Evolutionary conservation across 1,140 invertebrate genomes (phyloP), one percentile per base, ranked within the genome.

Genomic region (Xylocopa sonorina): DNA sequence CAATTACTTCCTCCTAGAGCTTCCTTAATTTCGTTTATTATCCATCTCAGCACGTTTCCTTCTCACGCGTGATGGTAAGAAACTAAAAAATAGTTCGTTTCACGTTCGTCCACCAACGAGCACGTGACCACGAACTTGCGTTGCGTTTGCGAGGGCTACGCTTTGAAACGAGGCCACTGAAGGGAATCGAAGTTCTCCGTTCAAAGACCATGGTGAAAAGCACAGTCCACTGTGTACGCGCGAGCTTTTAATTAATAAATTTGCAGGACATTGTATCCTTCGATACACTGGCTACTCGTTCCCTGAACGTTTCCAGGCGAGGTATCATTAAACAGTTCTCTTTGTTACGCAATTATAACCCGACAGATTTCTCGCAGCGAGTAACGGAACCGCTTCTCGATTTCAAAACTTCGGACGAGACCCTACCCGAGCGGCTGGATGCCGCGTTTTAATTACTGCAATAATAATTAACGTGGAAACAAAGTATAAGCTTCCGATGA

Each of bases 191-290:
- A 75, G 53, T 50, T 48, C 53, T 53, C 16, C 18, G 12, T 48
- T 5, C 4, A 16, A 1, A 12, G 46, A 46, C n/a, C 27, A 34
- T 34, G n/a, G n/a, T n/a, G n/a, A n/a, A n/a, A n/a, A n/a, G n/a
- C n/a, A n/a, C n/a, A n/a, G n/a, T n/a, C n/a, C n/a, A n/a, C n/a
- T n/a, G n/a, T n/a, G n/a, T n/a, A n/a, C n/a, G n/a, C n/a, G n/a
- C n/a, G n/a, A n/a, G n/a, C n/a, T n/a, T n/a, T 77, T 77, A 68
- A 77, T 77, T 68, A 77, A 77, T 68, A 77, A 68, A 53, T 77
- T 77, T 58, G 27, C 57, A 27, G 27, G 46, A 16, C 34, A 16
- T 55, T 14, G 34, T 18, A 63, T 43, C 32, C 46, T 60, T 60
- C n/a, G 21, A 77, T 74, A 64, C 48, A 74, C 64, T 43, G 38